Base-by-base conservation (phyloP, 2,113 vertebrate species). In the Arizona elegans region DNA sequence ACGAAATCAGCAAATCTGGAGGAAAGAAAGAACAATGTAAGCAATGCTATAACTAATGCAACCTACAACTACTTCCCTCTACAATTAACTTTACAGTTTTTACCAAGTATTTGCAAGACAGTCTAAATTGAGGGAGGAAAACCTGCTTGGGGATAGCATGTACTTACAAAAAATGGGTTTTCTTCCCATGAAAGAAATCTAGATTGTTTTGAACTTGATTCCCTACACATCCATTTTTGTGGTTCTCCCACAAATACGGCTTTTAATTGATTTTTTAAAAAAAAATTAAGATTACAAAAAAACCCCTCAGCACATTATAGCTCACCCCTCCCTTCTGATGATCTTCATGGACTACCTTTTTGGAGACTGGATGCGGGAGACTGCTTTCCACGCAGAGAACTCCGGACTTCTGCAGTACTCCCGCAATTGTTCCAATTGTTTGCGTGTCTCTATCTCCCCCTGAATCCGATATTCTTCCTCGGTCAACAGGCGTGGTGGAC, bases 1-100 rank as follows among this genome's bases (percentile, higher is more conserved):
- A 99, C 95, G 70, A 99, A 99, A 81, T 99, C 99, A 43, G 99
- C 99, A 97, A 99, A 99, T 97, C 99, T 99, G 96, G 62, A 91
- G 53, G 29, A n/a, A 55, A 89, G 58, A 70, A n/a, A n/a, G 33
- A 62, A 52, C 88, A 56, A 81, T n/a, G n/a, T 92, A 81, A 52
- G 13, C 3, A 13, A 3, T 26, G 12, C 56, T 86, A n/a, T 56
- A 93, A 52, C 13, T 53, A 59, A 24, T 5, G 26, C 65, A 5
- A 4, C 47, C n/a, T 65, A 70, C 62, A 70, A 70, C 62, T n/a
- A 65, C 62, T 70, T 15, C 62, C 11, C 19, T 33, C 29, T 58
- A 43, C 17, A 81, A 55, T 15, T 58, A 23, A 58, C 21, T 59
- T 59, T 24, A 58, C 7, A 58, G 21, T 59, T 5, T 86, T 33